Base-by-base conservation (phyloP, 1,140 invertebrate species). In the Drosophila ananassae region DNA sequence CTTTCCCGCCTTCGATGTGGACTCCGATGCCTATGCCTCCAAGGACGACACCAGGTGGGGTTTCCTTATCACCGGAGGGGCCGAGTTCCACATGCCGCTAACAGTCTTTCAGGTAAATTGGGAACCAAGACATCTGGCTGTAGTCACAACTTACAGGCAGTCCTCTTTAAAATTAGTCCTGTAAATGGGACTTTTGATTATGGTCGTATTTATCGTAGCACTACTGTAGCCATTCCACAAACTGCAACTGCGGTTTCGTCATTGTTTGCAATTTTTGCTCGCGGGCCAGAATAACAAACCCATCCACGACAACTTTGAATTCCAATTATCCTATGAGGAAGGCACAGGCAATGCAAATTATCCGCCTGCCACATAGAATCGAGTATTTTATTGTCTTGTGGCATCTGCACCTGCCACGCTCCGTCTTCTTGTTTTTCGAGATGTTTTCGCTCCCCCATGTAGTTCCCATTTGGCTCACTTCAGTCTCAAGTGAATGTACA, bases 61-160 rank as follows among this genome's bases (percentile, higher is more conserved):
- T 57, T 97, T 98, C 92, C 93, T 96, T 66, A 93, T 98, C 77
- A 96, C 96, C 77, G 97, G 97, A 59, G 97, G 97, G 21, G 94
- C 94, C 63, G 96, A 97, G 90, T 97, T 96, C 90, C 95, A 95
- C 56, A 95, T 95, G 79, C 96, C 96, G 22, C 91, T 97, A 46
- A 96, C 95, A 51, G 94, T 97, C 46, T 95, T 97, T 84, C 95
- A 95, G 94, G 96, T 97, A 94, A 93, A 94, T 91, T 32, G 12
- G 46, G 22, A 22, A 47, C 2, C 28, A 6, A 32, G n/a, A 34
- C 51, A 53, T 10, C n/a, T 8, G 25, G 4, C 5, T 25, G 13
- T 5, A 8, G 6, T 9, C 48, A 51, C 5, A 28, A 28, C 25
- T 28, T 7, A 28, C 25, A 28, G 25, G 25, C 5, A 5, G 7